A percentile compares a stretch with the other conserved stretches of the same genome.
Evolutionary conservation across 2,797 vertebrate genomes (phyloP).

Genomic region (Peromyscus melanophrys): DNA sequence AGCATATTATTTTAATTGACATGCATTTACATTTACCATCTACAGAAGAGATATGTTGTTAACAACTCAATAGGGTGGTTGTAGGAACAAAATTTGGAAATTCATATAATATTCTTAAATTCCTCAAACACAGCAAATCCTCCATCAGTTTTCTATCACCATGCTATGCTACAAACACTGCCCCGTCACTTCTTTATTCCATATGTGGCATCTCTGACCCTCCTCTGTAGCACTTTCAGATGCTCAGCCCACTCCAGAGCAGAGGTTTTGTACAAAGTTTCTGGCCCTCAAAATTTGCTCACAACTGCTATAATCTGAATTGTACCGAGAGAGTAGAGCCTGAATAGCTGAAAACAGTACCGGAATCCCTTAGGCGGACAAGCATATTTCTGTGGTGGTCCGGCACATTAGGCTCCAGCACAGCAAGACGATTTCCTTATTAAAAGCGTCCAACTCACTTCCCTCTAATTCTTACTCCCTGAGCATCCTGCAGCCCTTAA

Average conservation of each 20-base stretch:
- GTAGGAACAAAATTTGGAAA: neutral
- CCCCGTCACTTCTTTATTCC: neutral
- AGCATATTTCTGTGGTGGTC: neutral
- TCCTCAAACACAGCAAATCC: neutral
- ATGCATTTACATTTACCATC: neutral
- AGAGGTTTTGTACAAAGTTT: neutral
- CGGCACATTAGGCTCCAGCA: neutral
- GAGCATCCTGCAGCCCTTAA: conserved; percentile 53
- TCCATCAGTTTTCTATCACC: neutral
- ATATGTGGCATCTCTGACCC: neutral
- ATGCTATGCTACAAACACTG: neutral
- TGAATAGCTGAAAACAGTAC: neutral
- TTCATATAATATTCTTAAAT: neutral
- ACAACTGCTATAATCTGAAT: neutral
- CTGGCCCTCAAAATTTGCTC: neutral
- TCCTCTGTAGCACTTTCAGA: neutral
- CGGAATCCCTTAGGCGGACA: neutral
- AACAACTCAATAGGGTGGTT: neutral
- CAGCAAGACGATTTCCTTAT: neutral
- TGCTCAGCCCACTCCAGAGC: neutral
- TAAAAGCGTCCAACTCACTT: conserved; percentile 49
- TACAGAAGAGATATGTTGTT: neutral
- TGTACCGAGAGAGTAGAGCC: neutral
- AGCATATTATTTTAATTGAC: neutral
- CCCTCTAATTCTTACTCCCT: conserved; percentile 63